Conservation (phyloP, 1,140 invertebrate species). For the Muscidifurax raptorellus region DNA sequence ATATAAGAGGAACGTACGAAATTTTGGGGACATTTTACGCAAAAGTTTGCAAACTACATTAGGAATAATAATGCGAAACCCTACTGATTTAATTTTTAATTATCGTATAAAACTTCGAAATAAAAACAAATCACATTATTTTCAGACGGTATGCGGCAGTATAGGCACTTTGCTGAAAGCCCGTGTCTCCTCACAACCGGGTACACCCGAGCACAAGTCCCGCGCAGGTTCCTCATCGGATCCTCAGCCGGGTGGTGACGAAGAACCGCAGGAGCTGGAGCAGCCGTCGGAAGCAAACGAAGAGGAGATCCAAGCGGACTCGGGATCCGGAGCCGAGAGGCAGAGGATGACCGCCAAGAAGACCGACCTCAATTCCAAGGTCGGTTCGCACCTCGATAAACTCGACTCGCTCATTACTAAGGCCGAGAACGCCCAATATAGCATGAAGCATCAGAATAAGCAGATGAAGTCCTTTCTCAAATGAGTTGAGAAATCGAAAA, state of each 20-base stretch:
- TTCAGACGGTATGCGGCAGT: slow-evolving; percentile 80
- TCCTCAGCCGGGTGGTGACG: slow-evolving; percentile 58
- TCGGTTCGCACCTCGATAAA: slow-evolving; percentile 80
- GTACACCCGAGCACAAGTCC: slow-evolving; percentile 65
- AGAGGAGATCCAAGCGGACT: slow-evolving; percentile 58
- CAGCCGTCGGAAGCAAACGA: slow-evolving; percentile 36
- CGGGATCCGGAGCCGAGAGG: slow-evolving; percentile 52
- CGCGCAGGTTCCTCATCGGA: slow-evolving; percentile 32
- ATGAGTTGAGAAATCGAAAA: slow-evolving; percentile 12
- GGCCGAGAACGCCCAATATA: slow-evolving; percentile 81
- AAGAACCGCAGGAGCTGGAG: slow-evolving; percentile 60
- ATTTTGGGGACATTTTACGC: no score
- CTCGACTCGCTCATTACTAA: slow-evolving; percentile 79
- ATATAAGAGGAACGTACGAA: no score
- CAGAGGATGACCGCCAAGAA: slow-evolving; percentile 53
- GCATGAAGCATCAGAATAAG: slow-evolving; percentile 83
- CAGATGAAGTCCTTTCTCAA: slow-evolving; percentile 76
- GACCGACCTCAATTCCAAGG: slow-evolving; percentile 76
- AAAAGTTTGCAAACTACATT: no score
- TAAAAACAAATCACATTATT: not conserved
- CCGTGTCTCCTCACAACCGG: slow-evolving; percentile 71
- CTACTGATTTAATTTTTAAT: no score
- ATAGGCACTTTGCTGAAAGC: slow-evolving; percentile 80
- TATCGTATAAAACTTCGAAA: not conserved
- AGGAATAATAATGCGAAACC: no score